Base-by-base conservation (phyloP, 2,113 vertebrate genomes). In the Synodontis membranacea region DNA sequence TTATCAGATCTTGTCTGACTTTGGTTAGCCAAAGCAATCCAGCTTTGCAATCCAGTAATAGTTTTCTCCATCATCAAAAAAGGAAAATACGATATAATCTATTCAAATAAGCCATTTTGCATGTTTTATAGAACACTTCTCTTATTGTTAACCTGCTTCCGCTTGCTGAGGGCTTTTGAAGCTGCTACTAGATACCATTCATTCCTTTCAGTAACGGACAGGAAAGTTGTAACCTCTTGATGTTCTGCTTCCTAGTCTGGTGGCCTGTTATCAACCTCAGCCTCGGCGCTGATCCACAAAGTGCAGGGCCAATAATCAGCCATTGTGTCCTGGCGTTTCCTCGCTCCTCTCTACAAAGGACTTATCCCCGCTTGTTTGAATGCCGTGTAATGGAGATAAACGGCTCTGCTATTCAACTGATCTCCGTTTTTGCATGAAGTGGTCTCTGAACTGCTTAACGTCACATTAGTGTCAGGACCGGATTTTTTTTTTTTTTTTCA, bases 181-280 rank as follows among this genome's bases (percentile, higher is more conserved):
- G 72, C 84, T 84, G 87, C 89, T 88, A 86, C 83, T 90, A 85
- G 89, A 92, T 92, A 86, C 90, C 79, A 88, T 88, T 91, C 83
- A 91, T 91, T 94, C 91, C 92, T 93, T 94, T 94, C 84, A 93
- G 92, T 93, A 93, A 93, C 87, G 89, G 90, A 86, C 91, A 92
- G 91, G 87, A 91, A 87, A 89, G 87, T 85, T 80, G 86, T 84
- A 68, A 68, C 87, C 62, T 87, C 86, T 86, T 72, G 39, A 48
- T 62, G 19, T 87, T 89, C 85, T 81, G 81, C 91, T 90, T 91
- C 92, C 92, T 90, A 83, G 87, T 92, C 85, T 89, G 72, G 37
- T 68, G 46, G 68, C 72, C 84, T 86, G 64, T 85, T 92, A 90
- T 93, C 90, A 88, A 87, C 82, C 89, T 87, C 84, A 82, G 86